phyloP scores from a whole-genome alignment of 2,797 vertebrate species.

The Mormyrus hasselquistii region DNA sequence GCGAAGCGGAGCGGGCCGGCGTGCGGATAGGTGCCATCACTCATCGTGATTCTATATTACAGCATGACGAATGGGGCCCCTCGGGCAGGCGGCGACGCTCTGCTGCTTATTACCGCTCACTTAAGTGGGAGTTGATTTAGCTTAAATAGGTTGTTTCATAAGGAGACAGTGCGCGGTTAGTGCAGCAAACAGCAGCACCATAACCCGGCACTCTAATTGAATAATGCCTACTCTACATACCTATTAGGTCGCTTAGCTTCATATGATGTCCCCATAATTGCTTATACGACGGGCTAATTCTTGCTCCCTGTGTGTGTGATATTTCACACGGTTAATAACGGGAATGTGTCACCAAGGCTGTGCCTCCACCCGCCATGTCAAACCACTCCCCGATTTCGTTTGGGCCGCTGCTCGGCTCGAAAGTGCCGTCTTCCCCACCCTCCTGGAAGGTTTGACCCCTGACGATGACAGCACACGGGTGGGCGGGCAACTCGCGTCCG shows the following conservation, averaged over 20 bases:
- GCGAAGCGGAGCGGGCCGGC: constrained; percentile 48
- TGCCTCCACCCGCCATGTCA: constrained; percentile 31
- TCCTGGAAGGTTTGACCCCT: not conserved
- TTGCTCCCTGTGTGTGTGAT: constrained; percentile 43
- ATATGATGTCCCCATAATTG: constrained; percentile 69
- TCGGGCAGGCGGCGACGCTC: constrained; percentile 70
- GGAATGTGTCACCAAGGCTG: constrained; percentile 26
- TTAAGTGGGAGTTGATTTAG: constrained; percentile 94
- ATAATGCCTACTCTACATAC: constrained; percentile 73
- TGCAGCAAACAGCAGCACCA: constrained; percentile 60
- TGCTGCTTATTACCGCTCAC: constrained; percentile 81
- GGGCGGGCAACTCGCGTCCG: not conserved
- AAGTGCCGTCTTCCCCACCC: not conserved
- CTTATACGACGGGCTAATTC: constrained; percentile 66
- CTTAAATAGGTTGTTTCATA: constrained; percentile 90
- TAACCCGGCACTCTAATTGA: constrained; percentile 79
- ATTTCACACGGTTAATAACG: constrained; percentile 50
- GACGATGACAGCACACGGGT: not conserved
- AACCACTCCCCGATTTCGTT: not conserved
- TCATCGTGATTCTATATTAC: constrained; percentile 88
- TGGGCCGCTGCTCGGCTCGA: not conserved
- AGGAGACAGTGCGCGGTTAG: constrained; percentile 71
- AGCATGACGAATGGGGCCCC: constrained; percentile 86
- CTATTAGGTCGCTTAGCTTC: constrained; percentile 68
- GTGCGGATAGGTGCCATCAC: constrained; percentile 77